phyloP scores from a whole-genome alignment of 2,888 invertebrate species.

The Erebia ligea region DNA sequence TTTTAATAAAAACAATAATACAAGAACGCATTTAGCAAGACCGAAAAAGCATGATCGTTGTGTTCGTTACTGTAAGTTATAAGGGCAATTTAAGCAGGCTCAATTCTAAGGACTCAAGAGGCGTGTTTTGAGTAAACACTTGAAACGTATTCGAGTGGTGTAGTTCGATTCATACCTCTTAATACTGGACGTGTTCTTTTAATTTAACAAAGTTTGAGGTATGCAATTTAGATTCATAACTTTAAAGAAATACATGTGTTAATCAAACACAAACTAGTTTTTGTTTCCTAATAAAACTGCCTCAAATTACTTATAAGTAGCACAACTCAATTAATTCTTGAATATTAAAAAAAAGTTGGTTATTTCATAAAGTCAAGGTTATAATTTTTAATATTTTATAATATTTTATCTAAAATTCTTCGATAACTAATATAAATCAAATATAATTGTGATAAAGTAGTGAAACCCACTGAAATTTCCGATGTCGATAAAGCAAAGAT shows the following conservation, averaged over 20 bases:
- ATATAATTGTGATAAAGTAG: constrained; percentile 3
- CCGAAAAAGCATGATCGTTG: constrained; percentile 61
- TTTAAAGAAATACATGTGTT: no score
- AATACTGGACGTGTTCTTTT: constrained; percentile 51
- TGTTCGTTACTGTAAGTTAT: constrained; percentile 46
- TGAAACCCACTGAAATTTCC: neutral
- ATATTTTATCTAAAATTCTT: neutral
- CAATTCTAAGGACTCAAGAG: constrained; percentile 63
- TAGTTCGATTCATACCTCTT: constrained; percentile 51
- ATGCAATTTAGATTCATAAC: no score
- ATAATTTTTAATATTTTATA: no score
- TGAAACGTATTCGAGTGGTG: constrained; percentile 55
- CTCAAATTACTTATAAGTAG: no score
- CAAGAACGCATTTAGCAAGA: constrained; percentile 52
- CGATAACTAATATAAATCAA: neutral
- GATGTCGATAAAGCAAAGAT: neutral
- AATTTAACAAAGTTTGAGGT: neutral
- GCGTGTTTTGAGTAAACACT: constrained; percentile 79
- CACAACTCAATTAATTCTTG: neutral
- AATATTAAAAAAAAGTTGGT: neutral
- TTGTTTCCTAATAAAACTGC: no score
- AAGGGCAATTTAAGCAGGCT: constrained; percentile 57
- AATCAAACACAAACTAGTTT: no score
- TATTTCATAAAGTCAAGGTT: neutral
- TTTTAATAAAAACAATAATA: constrained; percentile 71